phyloP scores from a whole-genome alignment of 2,888 invertebrate species.

The Tetanocera ferruginea region DNA sequence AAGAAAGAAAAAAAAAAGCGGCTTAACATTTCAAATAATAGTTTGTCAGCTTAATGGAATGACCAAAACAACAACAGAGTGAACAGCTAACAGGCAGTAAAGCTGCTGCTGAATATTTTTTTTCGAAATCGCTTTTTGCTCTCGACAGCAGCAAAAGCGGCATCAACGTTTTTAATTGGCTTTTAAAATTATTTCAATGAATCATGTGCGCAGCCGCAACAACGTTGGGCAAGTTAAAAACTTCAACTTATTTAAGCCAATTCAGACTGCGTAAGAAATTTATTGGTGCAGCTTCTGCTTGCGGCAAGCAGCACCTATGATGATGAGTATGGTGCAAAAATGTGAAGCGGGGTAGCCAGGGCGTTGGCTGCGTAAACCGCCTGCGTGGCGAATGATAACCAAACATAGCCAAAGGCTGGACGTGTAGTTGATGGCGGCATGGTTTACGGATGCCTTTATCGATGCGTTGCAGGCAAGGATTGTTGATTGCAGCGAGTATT shows the following conservation, averaged over 20 bases:
- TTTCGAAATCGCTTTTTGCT: background rate
- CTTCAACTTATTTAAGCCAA: slow-evolving; percentile 6
- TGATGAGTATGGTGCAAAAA: background rate
- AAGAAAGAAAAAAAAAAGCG: no score
- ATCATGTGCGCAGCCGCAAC: slow-evolving; percentile 20
- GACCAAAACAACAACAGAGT: no score
- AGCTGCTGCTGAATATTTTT: background rate
- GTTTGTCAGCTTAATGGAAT: no score
- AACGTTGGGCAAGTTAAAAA: background rate
- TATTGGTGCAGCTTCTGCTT: slow-evolving; percentile 23
- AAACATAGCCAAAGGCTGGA: slow-evolving; percentile 37
- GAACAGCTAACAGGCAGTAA: no score
- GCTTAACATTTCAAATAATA: no score
- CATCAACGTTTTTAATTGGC: slow-evolving; percentile 34
- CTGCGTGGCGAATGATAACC: slow-evolving; percentile 38
- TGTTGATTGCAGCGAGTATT: slow-evolving; percentile 32
- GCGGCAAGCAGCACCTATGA: background rate
- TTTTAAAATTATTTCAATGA: slow-evolving; percentile 38
- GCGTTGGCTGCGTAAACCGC: slow-evolving; percentile 17
- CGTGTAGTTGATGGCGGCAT: background rate
- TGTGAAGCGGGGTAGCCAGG: background rate
- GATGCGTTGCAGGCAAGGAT: slow-evolving; percentile 1
- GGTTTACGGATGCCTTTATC: background rate
- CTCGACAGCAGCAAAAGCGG: background rate
- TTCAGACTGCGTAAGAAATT: slow-evolving; percentile 25